Base-by-base conservation (phyloP, 2,888 invertebrate genomes). In the Brenthis daphne region DNA sequence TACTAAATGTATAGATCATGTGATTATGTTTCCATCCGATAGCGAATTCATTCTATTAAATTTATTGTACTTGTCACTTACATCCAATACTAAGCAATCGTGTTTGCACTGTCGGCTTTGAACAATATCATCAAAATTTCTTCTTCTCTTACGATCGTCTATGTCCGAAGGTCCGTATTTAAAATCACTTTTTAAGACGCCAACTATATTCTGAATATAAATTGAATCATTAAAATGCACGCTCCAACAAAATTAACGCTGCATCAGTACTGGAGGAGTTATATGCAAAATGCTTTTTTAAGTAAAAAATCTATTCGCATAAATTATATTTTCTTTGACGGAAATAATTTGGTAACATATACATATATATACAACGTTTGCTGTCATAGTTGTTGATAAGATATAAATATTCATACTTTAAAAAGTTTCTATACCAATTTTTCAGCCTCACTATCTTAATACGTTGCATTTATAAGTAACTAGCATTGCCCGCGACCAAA, bases 121-220 rank as follows among this genome's bases (percentile, higher is more conserved):
- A n/a, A 80, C 70, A 11, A 77, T 79, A 67, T 84, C 82, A 65
- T 82, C 79, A 72, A 82, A 88, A 57, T 71, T 72, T 58, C 76
- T 77, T 68, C 89, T 81, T 37, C 73, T 74, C 70, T 78, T 80
- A 14, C 86, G 79, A 60, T 88, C 85, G 3, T 82, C 83, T 0
- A 73, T 48, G 20, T 89, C 89, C 0, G 83, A 82, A 0, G 90
- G 87, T 2, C 90, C 90, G 64, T 88, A 89, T 67, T 80, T 80
- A 29, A 65, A 68, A 71, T 77, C 80, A 66, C 80, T 75, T 71
- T 74, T 77, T 50, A 88, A 82, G 14, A 82, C 73, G 16, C 80
- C 85, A 1, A 79, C 78, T 68, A 88, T 74, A 77, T 87, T 84
- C 89, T 89, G 79, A 54, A 82, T 53, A 61, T 33, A 53, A 61